These are phyloP conservation scores for Plagodis pulveraria DNA, from an alignment of 2,888 invertebrate species.

Conservation along the genomic window DNA sequence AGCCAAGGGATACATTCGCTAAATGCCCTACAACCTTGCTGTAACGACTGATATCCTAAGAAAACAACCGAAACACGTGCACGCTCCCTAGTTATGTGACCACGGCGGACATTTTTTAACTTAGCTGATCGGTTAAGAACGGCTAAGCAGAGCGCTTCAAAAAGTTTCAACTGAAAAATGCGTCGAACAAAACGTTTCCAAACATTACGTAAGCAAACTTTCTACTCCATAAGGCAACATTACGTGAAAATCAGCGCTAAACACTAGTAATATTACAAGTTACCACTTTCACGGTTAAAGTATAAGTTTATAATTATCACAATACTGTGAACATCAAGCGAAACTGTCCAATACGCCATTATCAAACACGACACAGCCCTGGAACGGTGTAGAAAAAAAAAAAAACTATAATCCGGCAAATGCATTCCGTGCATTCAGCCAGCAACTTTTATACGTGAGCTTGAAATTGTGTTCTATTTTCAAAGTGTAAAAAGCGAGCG, in stretches of 20 bases:
- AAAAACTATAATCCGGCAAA: conserved; percentile 3
- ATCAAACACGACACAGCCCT: conserved; percentile 14
- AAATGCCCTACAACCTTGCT: too few relatives aligned
- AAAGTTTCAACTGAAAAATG: not conserved
- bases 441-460: not conserved
- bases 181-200: conserved; percentile 20
- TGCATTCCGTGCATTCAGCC: not conserved
- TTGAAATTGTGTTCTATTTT: not conserved
- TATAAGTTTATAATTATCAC: conserved; percentile 47
- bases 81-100: too few relatives aligned
- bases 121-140: too few relatives aligned
- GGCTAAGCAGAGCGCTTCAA: too few relatives aligned
- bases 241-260: conserved; percentile 42
- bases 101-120: too few relatives aligned
- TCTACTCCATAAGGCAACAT: conserved; percentile 29
- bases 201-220: conserved; percentile 45
- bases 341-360: conserved; percentile 27
- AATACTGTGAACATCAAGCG: conserved; percentile 17
- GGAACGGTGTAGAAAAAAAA: conserved; percentile 29
- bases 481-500: conserved; percentile 2
- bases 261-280: conserved; percentile 33
- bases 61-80: too few relatives aligned
- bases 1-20: too few relatives aligned
- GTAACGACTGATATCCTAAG: too few relatives aligned
- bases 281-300: conserved; percentile 45